Base-by-base conservation (phyloP, 2,113 vertebrate species). In the Carassius auratus region DNA sequence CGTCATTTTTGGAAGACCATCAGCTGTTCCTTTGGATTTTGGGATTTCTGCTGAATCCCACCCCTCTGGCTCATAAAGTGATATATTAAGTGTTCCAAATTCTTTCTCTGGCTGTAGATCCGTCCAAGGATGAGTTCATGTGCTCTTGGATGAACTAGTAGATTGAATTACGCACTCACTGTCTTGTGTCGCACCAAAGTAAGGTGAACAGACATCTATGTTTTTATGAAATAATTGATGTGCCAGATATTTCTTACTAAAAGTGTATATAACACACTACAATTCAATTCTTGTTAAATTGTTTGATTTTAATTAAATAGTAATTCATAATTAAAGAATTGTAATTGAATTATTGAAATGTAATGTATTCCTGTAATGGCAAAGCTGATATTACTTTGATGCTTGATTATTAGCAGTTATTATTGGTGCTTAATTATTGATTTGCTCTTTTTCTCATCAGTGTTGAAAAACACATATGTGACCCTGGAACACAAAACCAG, bases 121-220 rank as follows among this genome's bases (percentile, higher is more conserved):
- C 50, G 1, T 81, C 62, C 62, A 52, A 81, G 79, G 23, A 81
- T 81, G 79, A 81, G 26, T 69, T 81, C 79, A 81, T 69, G 45
- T 69, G 79, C 59, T 66, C 42, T 52, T 69, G 62, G 79, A 69
- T 68, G 42, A 69, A 81, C 62, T 68, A 68, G 79, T 81, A 61
- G 23, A 81, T 69, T 33, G 62, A 81, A 81, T 69, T 66, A 69
- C 52, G 79, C 62, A 19, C 42, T 52, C 45, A 81, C 19, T 66
- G 61, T 80, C 77, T 64, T 23, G 21, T 38, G 57, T 81, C 68
- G n/a, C 12, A 0, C 21, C 62, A 21, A 80, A 64, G 19, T 59
- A 42, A 7, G n/a, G 42, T 74, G 42, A 23, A 21, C 42, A 50
- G 13, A 15, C 42, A 6, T 15, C 21, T 38, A 21, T 8, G 17